Conservation (phyloP, 2,113 vertebrate genomes). For the Phoxinus phoxinus region DNA sequence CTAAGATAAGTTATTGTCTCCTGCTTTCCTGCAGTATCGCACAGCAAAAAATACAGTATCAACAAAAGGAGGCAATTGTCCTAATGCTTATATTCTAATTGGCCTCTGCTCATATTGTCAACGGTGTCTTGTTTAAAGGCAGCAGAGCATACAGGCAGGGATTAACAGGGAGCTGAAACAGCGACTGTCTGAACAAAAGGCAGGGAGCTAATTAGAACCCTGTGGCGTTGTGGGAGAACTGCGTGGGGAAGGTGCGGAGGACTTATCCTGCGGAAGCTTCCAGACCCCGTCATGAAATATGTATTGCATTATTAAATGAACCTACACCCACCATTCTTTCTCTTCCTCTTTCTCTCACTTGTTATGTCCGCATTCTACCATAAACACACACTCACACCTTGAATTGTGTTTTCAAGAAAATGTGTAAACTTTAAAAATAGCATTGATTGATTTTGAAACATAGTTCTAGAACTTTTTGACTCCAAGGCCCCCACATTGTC, state of each 20-base stretch:
- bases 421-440: not conserved
- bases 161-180: slow-evolving; percentile 39
- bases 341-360: not conserved
- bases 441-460: not conserved
- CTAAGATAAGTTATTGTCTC: not conserved
- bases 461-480: not conserved
- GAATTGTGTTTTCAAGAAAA: not conserved
- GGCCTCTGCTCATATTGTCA: slow-evolving; percentile 39
- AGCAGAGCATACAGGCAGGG: slow-evolving; percentile 23
- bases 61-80: slow-evolving; percentile 21
- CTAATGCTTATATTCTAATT: slow-evolving; percentile 44
- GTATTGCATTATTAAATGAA: slow-evolving; percentile 53
- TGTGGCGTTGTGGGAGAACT: slow-evolving; percentile 21
- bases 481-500: not conserved
- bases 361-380: not conserved
- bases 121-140: slow-evolving; percentile 48
- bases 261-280: not conserved
- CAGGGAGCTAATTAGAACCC: slow-evolving; percentile 53
- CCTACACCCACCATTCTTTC: not conserved
- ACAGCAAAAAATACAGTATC: not conserved
- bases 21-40: not conserved
- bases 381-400: not conserved
- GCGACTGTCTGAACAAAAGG: slow-evolving; percentile 28
- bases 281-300: slow-evolving; percentile 49
- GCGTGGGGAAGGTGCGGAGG: slow-evolving; percentile 21